These are phyloP conservation scores for Scaptomyza cyrtandrae DNA, from an alignment of 2,888 invertebrate species.

Conservation along the genomic window DNA sequence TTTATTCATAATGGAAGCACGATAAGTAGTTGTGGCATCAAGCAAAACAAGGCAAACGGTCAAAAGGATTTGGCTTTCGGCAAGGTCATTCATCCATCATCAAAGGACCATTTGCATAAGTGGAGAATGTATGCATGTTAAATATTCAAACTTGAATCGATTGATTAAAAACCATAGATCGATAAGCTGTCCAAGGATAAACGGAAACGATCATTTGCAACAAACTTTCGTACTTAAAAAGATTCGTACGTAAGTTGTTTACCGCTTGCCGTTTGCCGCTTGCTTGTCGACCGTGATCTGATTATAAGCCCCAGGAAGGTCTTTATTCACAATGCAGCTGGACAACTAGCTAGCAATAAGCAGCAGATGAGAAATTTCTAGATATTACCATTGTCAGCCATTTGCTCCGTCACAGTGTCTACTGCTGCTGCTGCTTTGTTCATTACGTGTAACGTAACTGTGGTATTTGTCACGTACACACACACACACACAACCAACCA, in stretches of 20 bases:
- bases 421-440: slow-evolving; percentile 18
- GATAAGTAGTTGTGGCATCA: not conserved
- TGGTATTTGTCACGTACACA: slow-evolving; percentile 70
- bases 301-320: slow-evolving; percentile 68
- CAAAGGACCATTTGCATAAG: slow-evolving; percentile 10
- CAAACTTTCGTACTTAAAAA: not conserved
- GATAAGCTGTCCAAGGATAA: not conserved
- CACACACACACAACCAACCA: slow-evolving; percentile 19
- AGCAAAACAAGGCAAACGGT: too few relatives aligned
- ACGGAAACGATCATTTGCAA: slow-evolving; percentile 9
- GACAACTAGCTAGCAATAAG: slow-evolving; percentile 20
- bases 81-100: not conserved
- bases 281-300: slow-evolving; percentile 62
- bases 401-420: slow-evolving; percentile 12
- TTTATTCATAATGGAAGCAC: not conserved
- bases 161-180: not conserved
- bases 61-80: slow-evolving; percentile 1
- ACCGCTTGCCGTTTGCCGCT: not conserved
- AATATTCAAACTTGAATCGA: slow-evolving; percentile 15
- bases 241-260: slow-evolving; percentile 10
- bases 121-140: slow-evolving; percentile 23
- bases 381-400: slow-evolving; percentile 25
- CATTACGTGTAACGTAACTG: slow-evolving; percentile 60
- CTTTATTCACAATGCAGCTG: slow-evolving; percentile 32
- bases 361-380: not conserved